Evolutionary conservation across 1,140 invertebrate species (phyloP), one percentile per base, ranked within the genome.

Genomic region (Berghia stephanieae): DNA sequence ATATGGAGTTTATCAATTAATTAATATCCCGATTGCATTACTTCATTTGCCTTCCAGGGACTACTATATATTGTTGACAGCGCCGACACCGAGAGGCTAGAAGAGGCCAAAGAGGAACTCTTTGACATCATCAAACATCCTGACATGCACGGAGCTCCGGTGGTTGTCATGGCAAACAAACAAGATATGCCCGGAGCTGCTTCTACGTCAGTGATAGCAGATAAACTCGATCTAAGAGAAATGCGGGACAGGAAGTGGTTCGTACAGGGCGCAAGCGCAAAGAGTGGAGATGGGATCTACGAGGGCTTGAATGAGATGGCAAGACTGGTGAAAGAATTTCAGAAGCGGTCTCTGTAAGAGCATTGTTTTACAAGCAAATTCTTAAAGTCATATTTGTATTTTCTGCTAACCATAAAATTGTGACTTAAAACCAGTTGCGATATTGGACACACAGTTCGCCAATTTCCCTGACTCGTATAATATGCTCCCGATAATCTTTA

Each of bases 121-220:
- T 87, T 90, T 73, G 90, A 90, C 81, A 93, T 93, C 89, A 80
- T 93, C 31, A 88, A 90, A 79, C 96, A 97, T 92, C 97, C 99
- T 89, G 97, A 99, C 91, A 92, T 99, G 82, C 93, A 95, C 91
- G 96, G 98, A 93, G 97, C 97, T 80, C 96, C 97, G 82, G 92
- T 99, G 81, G 92, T 99, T 83, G 96, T 99, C 88, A 98, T 99
- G 91, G 98, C 98, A 86, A 99, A 99, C 91, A 99, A 99, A 94
- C 98, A 99, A 79, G 86, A 86, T 77, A 67, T 86, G n/a, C 83
- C 85, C 46, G 75, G 84, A 6, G 63, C 44, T 1, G 31, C 38
- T 10, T 4, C 16, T 16, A 60, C 57, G 18, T 49, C 57, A 27
- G 43, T 36, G 34, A 31, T 71, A 4, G 36, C 36, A 2, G 66